Evolutionary conservation across 2,888 invertebrate genomes (phyloP), one percentile per base, ranked within the genome.

Genomic region (Exephanes ischioxanthus): DNA sequence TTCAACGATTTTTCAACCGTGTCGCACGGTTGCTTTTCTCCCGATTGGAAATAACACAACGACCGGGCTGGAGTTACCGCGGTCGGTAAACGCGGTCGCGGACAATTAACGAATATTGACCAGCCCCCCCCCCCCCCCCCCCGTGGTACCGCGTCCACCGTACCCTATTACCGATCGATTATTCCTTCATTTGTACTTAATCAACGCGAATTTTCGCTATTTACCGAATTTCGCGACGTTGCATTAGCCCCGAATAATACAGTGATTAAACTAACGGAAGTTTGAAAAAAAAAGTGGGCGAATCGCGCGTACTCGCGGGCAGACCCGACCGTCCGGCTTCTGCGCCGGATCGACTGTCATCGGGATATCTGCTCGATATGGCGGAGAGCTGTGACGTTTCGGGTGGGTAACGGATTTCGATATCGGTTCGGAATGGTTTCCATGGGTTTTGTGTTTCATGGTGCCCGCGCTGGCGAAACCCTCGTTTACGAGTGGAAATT

Each of bases 101-200:
- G 73, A 87, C 88, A 87, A 89, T 89, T 89, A 89, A 88, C 85
- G 83, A 80, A 80, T 87, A 89, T 87, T 87, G 89, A 88, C 86
- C 58, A 67, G 53, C 75, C 1, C 9, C 41, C 0, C 2, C 4
- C 0, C 41, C 9, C 33, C 5, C 33, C 5, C 33, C 33, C 33
- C 5, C 45, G 45, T 73, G 61, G 48, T 48, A 22, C 9, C 76
- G 72, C 83, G 84, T 75, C 77, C 67, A 14, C 30, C 30, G 3
- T 30, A 22, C 22, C 30, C 37, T 66, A 58, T 22, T 11, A 26
- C 58, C 26, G 26, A 58, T 9, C 67, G 75, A 61, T 80, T 72
- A 80, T 72, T 77, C 72, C 67, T 19, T 71, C 26, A 79, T 75
- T 70, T 30, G 70, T 66, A 68, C 76, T 87, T 72, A 71, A 72